Percentiles rank a stretch among this genome's conserved stretches.
These are phyloP conservation scores for Epinephelus lanceolatus DNA, from an alignment of 2,113 vertebrate species.

Conservation along the genomic window DNA sequence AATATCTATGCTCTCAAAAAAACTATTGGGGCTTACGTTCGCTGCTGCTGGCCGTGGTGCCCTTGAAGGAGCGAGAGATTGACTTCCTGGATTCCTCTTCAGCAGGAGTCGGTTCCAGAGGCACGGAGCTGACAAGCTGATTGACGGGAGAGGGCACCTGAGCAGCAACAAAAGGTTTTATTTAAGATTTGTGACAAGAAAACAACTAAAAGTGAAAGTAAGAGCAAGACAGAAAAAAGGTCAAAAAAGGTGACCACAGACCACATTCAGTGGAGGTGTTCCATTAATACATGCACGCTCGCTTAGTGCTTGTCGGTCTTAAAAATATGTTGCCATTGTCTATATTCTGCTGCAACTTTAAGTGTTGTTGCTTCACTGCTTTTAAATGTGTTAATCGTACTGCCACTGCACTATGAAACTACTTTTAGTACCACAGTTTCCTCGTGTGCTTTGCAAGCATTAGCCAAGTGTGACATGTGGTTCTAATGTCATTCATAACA, in stretches of 20 bases:
- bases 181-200: background rate
- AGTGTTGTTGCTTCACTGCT: background rate
- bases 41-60: slow-evolving; percentile 91
- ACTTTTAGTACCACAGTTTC: background rate
- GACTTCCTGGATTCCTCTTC: slow-evolving; percentile 94
- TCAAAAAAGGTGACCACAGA: background rate
- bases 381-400: background rate
- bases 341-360: background rate
- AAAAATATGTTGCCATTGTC: background rate
- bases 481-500: slow-evolving; percentile 3
- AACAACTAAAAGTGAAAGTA: too few species aligned
- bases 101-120: slow-evolving; percentile 88
- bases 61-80: slow-evolving; percentile 87
- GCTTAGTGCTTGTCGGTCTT: background rate
- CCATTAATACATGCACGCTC: background rate
- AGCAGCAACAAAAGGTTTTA: background rate
- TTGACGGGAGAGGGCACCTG: slow-evolving; percentile 82
- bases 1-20: background rate
- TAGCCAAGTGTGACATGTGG: background rate
- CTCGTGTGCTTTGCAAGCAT: background rate
- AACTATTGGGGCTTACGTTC: slow-evolving; percentile 85
- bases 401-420: background rate
- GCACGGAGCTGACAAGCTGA: slow-evolving; percentile 84
- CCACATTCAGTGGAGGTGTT: background rate
- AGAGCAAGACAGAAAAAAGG: background rate